Base-by-base conservation (phyloP, 2,888 invertebrate species). In the Yponomeuta sedellus region DNA sequence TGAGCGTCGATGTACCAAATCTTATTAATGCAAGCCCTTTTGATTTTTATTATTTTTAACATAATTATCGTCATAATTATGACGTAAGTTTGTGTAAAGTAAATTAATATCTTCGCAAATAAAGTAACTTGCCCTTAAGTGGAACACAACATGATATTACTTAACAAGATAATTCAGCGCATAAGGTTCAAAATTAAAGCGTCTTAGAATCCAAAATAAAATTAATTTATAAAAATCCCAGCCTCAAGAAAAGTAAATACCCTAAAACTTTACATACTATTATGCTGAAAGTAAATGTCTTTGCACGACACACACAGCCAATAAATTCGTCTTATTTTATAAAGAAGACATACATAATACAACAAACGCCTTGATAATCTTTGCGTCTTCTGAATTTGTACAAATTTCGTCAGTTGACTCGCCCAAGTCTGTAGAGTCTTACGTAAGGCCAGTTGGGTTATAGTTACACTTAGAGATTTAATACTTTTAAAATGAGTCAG, bases 1-100 rank as follows among this genome's bases (percentile, higher is more conserved):
- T 87, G 87, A 87, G 84, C 83, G 71, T 75, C 73, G 68, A 73
- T 79, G 80, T 75, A 78, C 76, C 76, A 79, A 80, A 78, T 61
- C 67, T 44, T 12, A 16, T 52, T 52, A 71, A 73, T 75, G 67
- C 66, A 76, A 67, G 65, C 67, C 66, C 67, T 58, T 66, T 64
- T 52, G 57, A 62, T 68, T 52, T 52, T 52, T 57, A 8, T 58
- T 6, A 34, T 58, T 58, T n/a, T 20, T 19, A 59, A 59, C 4
- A 10, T 59, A 25, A 20, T 20, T 22, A 59, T 59, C 44, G 16
- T 52, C 12, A 52, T 16, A 52, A 52, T 34, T 8, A 34, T 8
- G 34, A 34, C 34, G 34, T 34, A 34, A 34, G 34, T 34, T 34
- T 34, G 34, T 8, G 6, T 34, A 34, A 6, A 34, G 8, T 34